These are phyloP conservation scores for Corythaixoides concolor DNA, from an alignment of 2,113 vertebrate genomes.

Conservation along the genomic window DNA sequence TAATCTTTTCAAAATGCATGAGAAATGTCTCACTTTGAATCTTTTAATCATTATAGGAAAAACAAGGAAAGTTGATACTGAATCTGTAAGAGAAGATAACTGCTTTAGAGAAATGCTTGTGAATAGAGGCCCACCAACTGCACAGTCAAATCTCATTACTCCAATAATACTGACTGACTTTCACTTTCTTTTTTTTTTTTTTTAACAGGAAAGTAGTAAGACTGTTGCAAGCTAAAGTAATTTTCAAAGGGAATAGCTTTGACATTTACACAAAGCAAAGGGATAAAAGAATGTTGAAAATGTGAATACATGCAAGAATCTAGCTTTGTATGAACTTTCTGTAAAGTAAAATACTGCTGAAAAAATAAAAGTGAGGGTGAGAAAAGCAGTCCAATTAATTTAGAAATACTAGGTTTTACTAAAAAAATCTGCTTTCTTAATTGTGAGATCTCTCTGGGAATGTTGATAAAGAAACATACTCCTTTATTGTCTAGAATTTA, in stretches of 20 bases:
- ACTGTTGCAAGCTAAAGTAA: not conserved
- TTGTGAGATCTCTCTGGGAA: not conserved
- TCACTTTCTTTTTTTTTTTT: not conserved
- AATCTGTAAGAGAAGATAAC: not conserved
- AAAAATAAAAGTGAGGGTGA: not conserved
- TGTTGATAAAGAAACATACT: not conserved
- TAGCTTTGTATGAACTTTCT: not conserved
- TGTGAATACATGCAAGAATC: not conserved
- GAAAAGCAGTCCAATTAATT: not conserved
- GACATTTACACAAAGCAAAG: conserved; percentile 28
- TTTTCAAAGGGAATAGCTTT: conserved; percentile 35
- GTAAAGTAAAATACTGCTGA: not conserved
- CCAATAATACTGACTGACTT: not conserved
- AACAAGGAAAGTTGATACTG: not conserved
- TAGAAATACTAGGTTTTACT: not conserved
- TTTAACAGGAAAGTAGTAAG: not conserved
- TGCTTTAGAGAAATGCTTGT: not conserved
- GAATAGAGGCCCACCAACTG: not conserved
- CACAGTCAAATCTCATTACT: not conserved
- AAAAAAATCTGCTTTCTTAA: not conserved
- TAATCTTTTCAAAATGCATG: not conserved
- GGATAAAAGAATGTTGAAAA: conserved; percentile 7
- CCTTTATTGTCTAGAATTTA: not conserved
- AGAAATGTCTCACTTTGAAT: not conserved
- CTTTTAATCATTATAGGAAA: not conserved